Evolutionary conservation across 1,140 invertebrate genomes (phyloP), one percentile per base, ranked within the genome.

Genomic region (Antheraea mylitta): DNA sequence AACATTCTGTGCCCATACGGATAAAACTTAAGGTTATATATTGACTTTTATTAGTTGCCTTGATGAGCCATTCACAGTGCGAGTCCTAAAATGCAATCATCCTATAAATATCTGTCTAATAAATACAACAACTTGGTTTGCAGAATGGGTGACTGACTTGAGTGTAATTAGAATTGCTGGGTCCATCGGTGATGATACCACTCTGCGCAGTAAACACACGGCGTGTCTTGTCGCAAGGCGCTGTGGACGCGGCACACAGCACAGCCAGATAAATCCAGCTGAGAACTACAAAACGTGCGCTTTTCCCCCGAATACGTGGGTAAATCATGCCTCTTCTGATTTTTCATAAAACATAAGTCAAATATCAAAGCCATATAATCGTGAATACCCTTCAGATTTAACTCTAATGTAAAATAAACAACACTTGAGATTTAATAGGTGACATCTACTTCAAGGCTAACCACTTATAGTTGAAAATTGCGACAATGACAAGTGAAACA

Each of bases 61-160:
- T 96, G 78, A 99, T 98, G 48, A 99, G 95, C 98, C 98, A 99
- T 94, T 99, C 97, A 90, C 98, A 99, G 82, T 98, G 97, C 66
- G 97, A 97, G 86, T 98, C 96, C 92, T 93, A 80, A 71, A 89
- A 87, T 67, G 80, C 22, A 70, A 70, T 59, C 11, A 61, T 66
- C 63, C 38, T 69, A 66, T 74, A 66, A 58, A 65, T 22, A 68
- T 64, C 37, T 36, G 16, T 67, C 38, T 13, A 64, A 60, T 30
- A 37, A 9, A 60, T 37, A 60, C 18, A 60, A 60, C 9, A 18
- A 60, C 10, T 19, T 42, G 61, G 10, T 66, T 37, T 63, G 61
- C 7, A 45, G 4, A n/a, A n/a, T 16, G 37, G 69, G 45, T 64
- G 45, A 89, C 87, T 76, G 70, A 93, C 92, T 90, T 97, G 96